Evolutionary conservation across 1,140 invertebrate species (phyloP).

Genomic region (Pseudachorutes palmiensis): DNA sequence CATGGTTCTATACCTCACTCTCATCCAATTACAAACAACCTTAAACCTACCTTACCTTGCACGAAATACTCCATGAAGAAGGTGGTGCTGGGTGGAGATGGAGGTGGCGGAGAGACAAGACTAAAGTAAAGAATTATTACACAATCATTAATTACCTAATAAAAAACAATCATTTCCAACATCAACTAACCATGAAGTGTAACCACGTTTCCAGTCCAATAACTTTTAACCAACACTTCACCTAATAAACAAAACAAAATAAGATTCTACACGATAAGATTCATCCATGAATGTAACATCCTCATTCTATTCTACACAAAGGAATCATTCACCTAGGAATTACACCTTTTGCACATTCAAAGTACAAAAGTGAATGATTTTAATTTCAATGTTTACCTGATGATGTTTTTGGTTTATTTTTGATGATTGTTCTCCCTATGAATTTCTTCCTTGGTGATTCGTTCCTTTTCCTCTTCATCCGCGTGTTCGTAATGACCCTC

Average conservation of each 20-base stretch:
- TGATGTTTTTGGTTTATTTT: background rate
- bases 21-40: too few species aligned
- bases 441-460: too few species aligned
- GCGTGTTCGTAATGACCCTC: too few species aligned
- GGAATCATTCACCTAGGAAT: background rate
- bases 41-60: background rate
- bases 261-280: background rate
- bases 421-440: too few species aligned
- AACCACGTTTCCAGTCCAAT: slow-evolving; percentile 34
- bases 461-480: too few species aligned
- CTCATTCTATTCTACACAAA: slow-evolving; percentile 5
- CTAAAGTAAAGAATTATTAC: too few species aligned
- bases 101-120: background rate
- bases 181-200: slow-evolving; percentile 35
- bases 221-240: slow-evolving; percentile 32
- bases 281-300: too few species aligned
- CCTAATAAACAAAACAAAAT: slow-evolving; percentile 28
- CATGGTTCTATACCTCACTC: too few species aligned
- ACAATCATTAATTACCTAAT: too few species aligned
- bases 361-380: background rate
- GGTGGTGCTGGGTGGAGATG: background rate
- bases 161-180: too few species aligned
- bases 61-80: background rate
- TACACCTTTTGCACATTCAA: too few species aligned
- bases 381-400: background rate